These are phyloP conservation scores for Pogonus chalceus DNA, from an alignment of 1,140 invertebrate species.

Conservation along the genomic window DNA sequence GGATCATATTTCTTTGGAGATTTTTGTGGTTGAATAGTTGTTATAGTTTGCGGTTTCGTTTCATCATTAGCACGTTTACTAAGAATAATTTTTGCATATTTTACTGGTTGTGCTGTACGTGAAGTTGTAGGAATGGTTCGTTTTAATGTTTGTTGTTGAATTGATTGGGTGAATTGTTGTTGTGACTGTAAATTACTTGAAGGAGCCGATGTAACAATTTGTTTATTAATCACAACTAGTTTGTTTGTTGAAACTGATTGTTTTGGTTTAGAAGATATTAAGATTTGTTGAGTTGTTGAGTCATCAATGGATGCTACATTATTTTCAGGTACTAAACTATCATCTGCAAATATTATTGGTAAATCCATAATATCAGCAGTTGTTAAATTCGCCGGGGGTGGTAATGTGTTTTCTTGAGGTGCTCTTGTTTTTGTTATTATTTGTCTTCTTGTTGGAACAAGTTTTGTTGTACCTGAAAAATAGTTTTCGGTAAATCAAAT, in stretches of 20 bases:
- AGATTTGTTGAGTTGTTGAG: slow-evolving; percentile 16
- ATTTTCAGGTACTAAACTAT: slow-evolving; percentile 41
- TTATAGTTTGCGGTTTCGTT: slow-evolving; percentile 7
- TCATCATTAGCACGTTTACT: slow-evolving; percentile 33
- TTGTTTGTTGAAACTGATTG: slow-evolving; percentile 24
- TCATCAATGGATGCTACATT: slow-evolving; percentile 27
- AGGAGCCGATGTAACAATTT: slow-evolving; percentile 16
- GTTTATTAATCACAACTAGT: slow-evolving; percentile 29
- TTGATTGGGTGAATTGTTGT: slow-evolving; percentile 23
- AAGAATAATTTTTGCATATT: slow-evolving; percentile 45
- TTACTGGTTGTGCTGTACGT: slow-evolving; percentile 27
- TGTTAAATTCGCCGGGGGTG: slow-evolving; percentile 40
- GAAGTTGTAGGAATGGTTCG: slow-evolving; percentile 18
- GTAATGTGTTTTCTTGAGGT: slow-evolving; percentile 18
- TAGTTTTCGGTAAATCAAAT: slow-evolving; percentile 4
- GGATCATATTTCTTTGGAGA: not conserved
- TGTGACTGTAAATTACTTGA: slow-evolving; percentile 14
- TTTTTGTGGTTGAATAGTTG: not conserved
- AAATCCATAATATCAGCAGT: slow-evolving; percentile 51
- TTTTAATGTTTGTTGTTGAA: slow-evolving; percentile 20
- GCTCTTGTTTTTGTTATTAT: slow-evolving; percentile 16
- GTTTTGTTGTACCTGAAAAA: slow-evolving; percentile 23
- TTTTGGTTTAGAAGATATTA: slow-evolving; percentile 18
- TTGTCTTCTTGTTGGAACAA: slow-evolving; percentile 13
- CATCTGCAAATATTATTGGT: slow-evolving; percentile 56